These are phyloP conservation scores for Bostrychus sinensis DNA, from an alignment of 2,113 vertebrate genomes.

Conservation along the genomic window DNA sequence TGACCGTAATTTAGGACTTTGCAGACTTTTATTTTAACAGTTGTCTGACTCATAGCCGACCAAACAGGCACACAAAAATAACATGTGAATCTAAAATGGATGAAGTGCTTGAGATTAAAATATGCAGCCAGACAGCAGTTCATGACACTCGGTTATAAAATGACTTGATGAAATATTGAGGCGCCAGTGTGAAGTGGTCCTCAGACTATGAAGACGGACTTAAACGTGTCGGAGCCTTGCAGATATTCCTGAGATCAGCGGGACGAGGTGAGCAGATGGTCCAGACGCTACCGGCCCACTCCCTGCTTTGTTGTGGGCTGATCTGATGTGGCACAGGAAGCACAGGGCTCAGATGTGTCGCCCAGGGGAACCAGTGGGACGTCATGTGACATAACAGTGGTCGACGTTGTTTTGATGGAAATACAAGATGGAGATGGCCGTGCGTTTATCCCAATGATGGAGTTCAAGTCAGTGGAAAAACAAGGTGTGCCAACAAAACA, in stretches of 20 bases:
- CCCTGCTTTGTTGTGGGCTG: conserved; percentile 23
- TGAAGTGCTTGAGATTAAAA: conserved; percentile 1
- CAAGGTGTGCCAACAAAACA: not conserved
- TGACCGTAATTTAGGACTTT: not conserved
- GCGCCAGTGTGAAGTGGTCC: conserved; percentile 15
- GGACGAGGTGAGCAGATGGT: conserved; percentile 54
- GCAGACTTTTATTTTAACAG: not conserved
- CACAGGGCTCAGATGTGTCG: conserved; percentile 35
- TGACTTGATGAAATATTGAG: conserved; percentile 30
- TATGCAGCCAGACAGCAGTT: not conserved
- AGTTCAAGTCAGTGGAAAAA: not conserved
- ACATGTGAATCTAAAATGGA: conserved; percentile 1
- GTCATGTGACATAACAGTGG: conserved; percentile 4
- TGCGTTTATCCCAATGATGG: not conserved
- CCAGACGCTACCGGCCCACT: conserved; percentile 14
- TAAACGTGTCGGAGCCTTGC: conserved; percentile 17
- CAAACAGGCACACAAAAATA: not conserved
- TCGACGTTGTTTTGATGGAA: conserved; percentile 6
- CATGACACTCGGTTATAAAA: conserved; percentile 16
- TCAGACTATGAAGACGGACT: conserved; percentile 10
- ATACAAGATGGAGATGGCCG: not conserved
- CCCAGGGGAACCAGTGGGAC: conserved; percentile 33
- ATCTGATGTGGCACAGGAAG: conserved; percentile 25
- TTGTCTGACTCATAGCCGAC: not conserved
- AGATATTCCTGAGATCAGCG: conserved; percentile 47